Evolutionary conservation across 1,140 invertebrate genomes (phyloP), one percentile per base, ranked within the genome.

Genomic region (Leptinotarsa defecta): DNA sequence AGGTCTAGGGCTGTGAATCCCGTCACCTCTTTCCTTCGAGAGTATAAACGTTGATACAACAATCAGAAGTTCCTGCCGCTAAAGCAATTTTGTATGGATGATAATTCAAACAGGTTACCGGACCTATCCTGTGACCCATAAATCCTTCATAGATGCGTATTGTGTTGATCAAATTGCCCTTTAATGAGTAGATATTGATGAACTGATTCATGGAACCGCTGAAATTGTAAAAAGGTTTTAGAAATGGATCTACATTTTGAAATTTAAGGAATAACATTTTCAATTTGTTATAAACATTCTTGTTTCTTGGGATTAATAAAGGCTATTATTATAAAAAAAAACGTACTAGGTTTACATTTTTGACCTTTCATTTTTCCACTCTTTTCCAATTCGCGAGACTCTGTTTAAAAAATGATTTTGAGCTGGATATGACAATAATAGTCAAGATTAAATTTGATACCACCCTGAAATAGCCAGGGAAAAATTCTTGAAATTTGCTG

Each of bases 101-200:
- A 87, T 97, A 98, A 71, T 91, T 91, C 77, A 98, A 86, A 84
- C 94, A 96, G 77, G 91, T 93, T 71, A 96, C 93, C 43, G 94
- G 92, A 19, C 93, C 94, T 75, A 95, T 94, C 79, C 94, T 89
- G 77, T 95, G 91, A 48, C 93, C 93, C 90, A 96, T 96, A 84
- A 98, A 97, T 64, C 95, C 95, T 83, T 98, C 95, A 83, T 96
- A 94, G 82, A 93, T 93, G 84, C 94, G 94, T 81, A 97, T 93
- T 2, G 91, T 90, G 83, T 92, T 94, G 76, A 94, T 88, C 34
- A 87, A 84, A 4, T 88, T 86, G 19, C 94, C 94, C 61, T 89
- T 88, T 74, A 92, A 89, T 82, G 92, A 92, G 86, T 93, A 94
- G 6, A 97, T 89, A 75, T 89, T 92, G 73, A 97, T 94, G 77